Conservation (phyloP, 2,888 invertebrate genomes). For the Alcis repandata region DNA sequence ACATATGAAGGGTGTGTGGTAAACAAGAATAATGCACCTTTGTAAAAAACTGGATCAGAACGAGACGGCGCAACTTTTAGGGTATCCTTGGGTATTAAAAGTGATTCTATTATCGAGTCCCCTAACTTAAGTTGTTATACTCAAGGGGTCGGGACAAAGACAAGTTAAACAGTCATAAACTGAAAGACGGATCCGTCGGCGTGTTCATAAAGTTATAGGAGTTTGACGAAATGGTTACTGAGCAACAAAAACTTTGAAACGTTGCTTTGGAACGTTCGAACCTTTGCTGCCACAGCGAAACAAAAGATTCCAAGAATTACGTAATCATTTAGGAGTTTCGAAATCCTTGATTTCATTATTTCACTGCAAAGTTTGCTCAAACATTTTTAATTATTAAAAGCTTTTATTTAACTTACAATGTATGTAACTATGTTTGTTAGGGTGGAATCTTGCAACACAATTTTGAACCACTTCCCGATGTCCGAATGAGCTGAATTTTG, state of each 20-base stretch:
- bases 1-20: conserved; percentile 68
- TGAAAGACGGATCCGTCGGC: conserved; percentile 24
- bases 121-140: conserved; percentile 42
- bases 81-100: conserved; percentile 56
- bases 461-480: too few species aligned
- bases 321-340: background rate
- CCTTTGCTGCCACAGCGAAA: conserved; percentile 17
- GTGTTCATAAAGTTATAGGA: conserved; percentile 27
- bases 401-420: too few species aligned
- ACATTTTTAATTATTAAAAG: too few species aligned
- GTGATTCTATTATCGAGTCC: conserved; percentile 43
- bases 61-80: conserved; percentile 65
- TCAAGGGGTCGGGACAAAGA: conserved; percentile 45
- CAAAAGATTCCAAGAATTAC: conserved; percentile 2
- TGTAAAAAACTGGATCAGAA: conserved; percentile 73
- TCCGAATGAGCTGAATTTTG: too few species aligned
- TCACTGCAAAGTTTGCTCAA: too few species aligned
- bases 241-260: conserved; percentile 30
- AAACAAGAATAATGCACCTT: conserved; percentile 70
- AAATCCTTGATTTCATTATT: too few species aligned
- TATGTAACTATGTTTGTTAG: too few species aligned
- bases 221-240: conserved; percentile 30
- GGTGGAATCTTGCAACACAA: too few species aligned
- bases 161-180: conserved; percentile 56
- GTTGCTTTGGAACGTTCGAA: too few species aligned